Conservation (phyloP, 2,888 invertebrate species). For the Diaperis boleti region DNA sequence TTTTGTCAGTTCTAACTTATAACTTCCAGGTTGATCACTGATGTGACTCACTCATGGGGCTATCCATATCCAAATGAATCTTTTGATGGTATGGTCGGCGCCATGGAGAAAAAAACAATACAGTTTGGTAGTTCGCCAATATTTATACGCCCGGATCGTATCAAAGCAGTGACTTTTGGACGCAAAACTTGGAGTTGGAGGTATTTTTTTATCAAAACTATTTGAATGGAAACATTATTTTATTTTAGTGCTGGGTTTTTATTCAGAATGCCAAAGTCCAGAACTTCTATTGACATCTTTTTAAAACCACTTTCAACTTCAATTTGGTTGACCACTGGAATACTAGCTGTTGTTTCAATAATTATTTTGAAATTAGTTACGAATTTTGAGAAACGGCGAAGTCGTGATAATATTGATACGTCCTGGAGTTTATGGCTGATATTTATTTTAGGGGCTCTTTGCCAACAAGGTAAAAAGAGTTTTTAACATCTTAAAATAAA, state of each 20-base stretch:
- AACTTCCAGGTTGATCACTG: slow-evolving; percentile 50
- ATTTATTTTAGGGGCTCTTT: slow-evolving; percentile 55
- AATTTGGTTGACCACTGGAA: slow-evolving; percentile 54
- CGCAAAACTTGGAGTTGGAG: slow-evolving; percentile 57
- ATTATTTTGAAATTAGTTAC: slow-evolving; percentile 50
- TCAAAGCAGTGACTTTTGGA: slow-evolving; percentile 56
- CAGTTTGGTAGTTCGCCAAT: slow-evolving; percentile 59
- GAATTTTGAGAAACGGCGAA: slow-evolving; percentile 44
- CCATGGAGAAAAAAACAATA: slow-evolving; percentile 48
- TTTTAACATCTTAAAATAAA: too few relatives aligned
- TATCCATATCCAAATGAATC: slow-evolving; percentile 54
- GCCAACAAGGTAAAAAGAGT: slow-evolving; percentile 57
- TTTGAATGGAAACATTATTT: too few relatives aligned
- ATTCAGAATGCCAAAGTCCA: slow-evolving; percentile 56
- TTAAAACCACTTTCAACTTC: slow-evolving; percentile 55
- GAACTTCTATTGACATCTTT: slow-evolving; percentile 55
- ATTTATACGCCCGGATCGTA: slow-evolving; percentile 56
- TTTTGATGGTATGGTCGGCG: slow-evolving; percentile 60
- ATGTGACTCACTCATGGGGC: slow-evolving; percentile 58
- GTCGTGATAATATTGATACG: slow-evolving; percentile 38
- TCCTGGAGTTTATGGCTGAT: slow-evolving; percentile 55
- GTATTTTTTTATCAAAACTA: slow-evolving; percentile 45
- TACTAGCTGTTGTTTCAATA: slow-evolving; percentile 44
- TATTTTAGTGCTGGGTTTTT: slow-evolving; percentile 56
- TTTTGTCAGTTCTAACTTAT: slow-evolving; percentile 28